Base-by-base conservation (phyloP, 2,888 invertebrate species). In the Philhelius pedissequus region DNA sequence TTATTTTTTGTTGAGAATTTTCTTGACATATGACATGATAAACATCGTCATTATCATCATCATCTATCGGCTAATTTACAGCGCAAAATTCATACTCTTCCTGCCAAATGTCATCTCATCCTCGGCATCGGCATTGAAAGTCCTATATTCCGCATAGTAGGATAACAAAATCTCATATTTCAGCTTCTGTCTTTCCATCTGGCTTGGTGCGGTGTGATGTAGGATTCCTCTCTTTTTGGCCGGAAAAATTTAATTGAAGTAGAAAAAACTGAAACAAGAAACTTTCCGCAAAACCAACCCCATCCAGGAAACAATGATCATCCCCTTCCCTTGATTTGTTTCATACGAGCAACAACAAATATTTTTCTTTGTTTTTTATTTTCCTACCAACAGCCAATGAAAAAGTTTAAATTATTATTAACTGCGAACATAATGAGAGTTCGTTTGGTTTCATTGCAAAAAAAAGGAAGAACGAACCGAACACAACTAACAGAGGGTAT, bases 341-440 rank as follows among this genome's bases (percentile, higher is more conserved):
- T 48, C 22, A 22, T 2, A 48, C 3, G 20, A 54, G 20, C 13
- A 35, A 60, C 50, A 48, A 54, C 30, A 54, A 62, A 78, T 35
- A 56, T 45, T 48, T 50, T 15, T 54, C 7, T 30, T 38, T n/a
- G 0, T 1, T 62, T 7, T 62, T 13, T 32, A 32, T 20, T 32
- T 32, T 8, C 48, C 64, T 32, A 32, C 50, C 64, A n/a, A 35
- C 69, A 74, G 74, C 69, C 62, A 83, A 83, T 84, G 80, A 60
- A 80, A 84, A 84, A 80, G 75, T 84, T 84, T 75, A 84, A 84
- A 84, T 84, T 84, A 84, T 84, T 84, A 84, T 84, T 84, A 80
- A 84, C 84, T 84, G 80, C 84, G 70, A 83, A 79, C 78, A 83
- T 83, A 83, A 83, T 83, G 78, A 83, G 74, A 73, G 62, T 78